phyloP scores from a whole-genome alignment of 2,113 vertebrate species.

The Tichodroma muraria region DNA sequence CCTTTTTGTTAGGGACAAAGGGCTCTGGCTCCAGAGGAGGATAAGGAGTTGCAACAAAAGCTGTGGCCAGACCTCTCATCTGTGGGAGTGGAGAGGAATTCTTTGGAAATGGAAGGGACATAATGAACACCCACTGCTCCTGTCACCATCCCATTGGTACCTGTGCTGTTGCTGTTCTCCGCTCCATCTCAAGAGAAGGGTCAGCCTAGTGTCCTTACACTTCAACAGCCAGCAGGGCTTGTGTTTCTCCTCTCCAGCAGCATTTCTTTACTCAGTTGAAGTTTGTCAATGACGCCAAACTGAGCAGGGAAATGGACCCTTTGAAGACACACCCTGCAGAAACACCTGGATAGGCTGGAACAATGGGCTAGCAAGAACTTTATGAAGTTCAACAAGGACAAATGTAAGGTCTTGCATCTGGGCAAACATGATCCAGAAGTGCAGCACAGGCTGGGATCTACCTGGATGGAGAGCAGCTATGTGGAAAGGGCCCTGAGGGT shows the following conservation, averaged over 20 bases:
- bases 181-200: not conserved
- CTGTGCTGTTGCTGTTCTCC: not conserved
- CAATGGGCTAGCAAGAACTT: not conserved
- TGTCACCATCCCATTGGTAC: not conserved
- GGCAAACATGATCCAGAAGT: not conserved
- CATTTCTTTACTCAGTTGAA: not conserved
- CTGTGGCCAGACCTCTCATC: not conserved
- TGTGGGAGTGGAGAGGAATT: not conserved
- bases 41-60: not conserved
- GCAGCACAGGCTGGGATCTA: not conserved
- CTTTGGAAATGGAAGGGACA: not conserved
- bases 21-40: not conserved
- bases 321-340: accelerated
- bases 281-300: not conserved
- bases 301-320: not conserved
- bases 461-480: not conserved
- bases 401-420: not conserved
- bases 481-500: not conserved
- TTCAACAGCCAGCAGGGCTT: not conserved
- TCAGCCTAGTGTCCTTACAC: not conserved
- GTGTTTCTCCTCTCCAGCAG: not conserved
- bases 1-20: not conserved
- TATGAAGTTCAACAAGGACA: not conserved
- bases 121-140: not conserved
- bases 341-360: not conserved